Conservation (phyloP, 2,888 invertebrate genomes). For the Norana najaformis region DNA sequence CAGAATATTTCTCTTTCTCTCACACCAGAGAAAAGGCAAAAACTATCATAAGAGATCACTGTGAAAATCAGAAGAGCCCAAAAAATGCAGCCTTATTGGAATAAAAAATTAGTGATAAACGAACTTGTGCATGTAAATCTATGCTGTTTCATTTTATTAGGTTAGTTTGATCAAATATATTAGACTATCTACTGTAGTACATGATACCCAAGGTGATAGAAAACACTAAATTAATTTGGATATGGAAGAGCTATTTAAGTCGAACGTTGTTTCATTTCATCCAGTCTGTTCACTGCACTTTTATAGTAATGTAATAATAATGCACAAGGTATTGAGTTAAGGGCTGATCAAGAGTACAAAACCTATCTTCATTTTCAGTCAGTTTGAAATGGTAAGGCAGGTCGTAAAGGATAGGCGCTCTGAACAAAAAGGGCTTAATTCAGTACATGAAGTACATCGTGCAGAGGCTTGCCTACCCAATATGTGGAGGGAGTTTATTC, state of each 20-base stretch:
- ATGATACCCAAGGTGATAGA: not conserved
- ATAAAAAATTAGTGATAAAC: not conserved
- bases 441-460: not conserved
- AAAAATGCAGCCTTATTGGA: not conserved
- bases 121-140: not conserved
- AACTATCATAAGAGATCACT: no score
- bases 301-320: not conserved
- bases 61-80: not conserved
- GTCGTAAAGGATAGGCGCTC: not conserved
- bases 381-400: not conserved
- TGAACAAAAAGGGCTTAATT: not conserved
- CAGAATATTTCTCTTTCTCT: no score
- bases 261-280: no score
- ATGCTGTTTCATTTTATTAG: not conserved
- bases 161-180: not conserved
- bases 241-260: not conserved
- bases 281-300: not conserved
- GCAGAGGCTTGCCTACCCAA: not conserved
- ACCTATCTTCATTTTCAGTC: not conserved
- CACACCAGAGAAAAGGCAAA: no score
- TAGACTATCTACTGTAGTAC: constrained; percentile 13
- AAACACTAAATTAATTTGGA: not conserved
- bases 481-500: not conserved
- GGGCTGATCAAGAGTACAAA: not conserved
- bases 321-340: not conserved